Base-by-base conservation (phyloP, 2,113 vertebrate species). In the Pseudorectes ferrugineus region DNA sequence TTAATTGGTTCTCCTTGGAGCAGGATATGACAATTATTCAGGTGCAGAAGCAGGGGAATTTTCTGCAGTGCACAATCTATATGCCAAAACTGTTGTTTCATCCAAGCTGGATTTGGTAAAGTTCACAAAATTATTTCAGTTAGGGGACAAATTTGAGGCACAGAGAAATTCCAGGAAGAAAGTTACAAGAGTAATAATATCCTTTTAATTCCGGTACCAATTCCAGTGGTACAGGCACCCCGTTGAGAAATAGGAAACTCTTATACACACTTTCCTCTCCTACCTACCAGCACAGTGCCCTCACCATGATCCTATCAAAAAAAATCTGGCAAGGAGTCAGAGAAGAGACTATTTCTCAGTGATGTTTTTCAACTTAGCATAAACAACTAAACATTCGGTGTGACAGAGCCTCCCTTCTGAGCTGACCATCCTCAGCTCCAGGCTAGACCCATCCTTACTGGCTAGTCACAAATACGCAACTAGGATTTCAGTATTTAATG, bases 231-330 rank as follows among this genome's bases (percentile, higher is more conserved):
- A 65, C 9, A 77, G 20, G 10, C 12, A 65, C 7, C 5, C 5
- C 7, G 0, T 10, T 35, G 18, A 36, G 23, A 80, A 66, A 65
- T 1, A 59, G 7, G 15, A 89, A 84, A 31, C 9, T 61, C 46
- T n/a, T 0, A 1, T 15, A 28, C 7, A 15, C 3, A 0, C 11
- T 59, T 73, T 59, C 24, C 7, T 61, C 22, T 59, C 36, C 35
- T 71, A 9, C 15, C 28, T 48, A 40, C 8, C 59, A 63, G 18
- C 46, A 61, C 38, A 58, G 29, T 8, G 2, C 12, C 38, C 52
- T 87, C 31, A 35, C 35, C 58, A 35, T 23, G 9, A 58, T 20
- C 4, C 17, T 58, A 35, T 28, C 36, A 54, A 67, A 79, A 67
- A 54, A 67, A 79, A 67, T 62, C 31, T 76, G 46, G 16, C 19